These are phyloP conservation scores for Gorsachius goisagi DNA, from an alignment of 2,113 vertebrate genomes.

Conservation along the genomic window DNA sequence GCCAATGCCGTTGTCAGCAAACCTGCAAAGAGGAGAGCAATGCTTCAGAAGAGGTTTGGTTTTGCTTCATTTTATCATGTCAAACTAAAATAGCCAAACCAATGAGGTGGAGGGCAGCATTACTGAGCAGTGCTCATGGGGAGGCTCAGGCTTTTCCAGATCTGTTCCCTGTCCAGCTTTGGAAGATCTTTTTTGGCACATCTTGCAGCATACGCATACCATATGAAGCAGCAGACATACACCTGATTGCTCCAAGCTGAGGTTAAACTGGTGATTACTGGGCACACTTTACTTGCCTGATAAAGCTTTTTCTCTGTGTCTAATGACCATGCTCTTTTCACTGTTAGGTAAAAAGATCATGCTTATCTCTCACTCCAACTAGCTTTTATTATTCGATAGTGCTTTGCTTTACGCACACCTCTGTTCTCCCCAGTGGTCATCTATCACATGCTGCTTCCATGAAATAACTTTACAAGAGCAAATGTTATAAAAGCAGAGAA, in stretches of 20 bases:
- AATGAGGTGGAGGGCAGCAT: neutral
- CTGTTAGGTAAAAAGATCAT: neutral
- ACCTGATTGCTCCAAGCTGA: neutral
- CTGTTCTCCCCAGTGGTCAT: neutral
- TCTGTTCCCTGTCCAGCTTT: neutral
- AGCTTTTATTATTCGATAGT: neutral
- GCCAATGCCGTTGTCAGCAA: slow-evolving; percentile 96
- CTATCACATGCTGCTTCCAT: neutral
- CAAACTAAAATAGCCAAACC: neutral
- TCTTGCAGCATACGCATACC: neutral
- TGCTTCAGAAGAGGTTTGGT: neutral
- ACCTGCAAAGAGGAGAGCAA: slow-evolving; percentile 74
- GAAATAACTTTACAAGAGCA: neutral
- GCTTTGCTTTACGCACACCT: neutral
- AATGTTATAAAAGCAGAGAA: neutral
- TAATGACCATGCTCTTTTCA: neutral
- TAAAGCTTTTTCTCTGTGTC: neutral
- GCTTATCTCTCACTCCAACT: neutral
- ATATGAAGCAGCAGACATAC: neutral
- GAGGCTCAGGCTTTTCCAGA: neutral
- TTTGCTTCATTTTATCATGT: neutral
- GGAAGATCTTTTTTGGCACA: neutral
- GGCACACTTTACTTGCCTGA: neutral
- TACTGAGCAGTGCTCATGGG: neutral
- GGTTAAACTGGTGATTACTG: neutral